Evolutionary conservation across 2,888 invertebrate genomes (phyloP), one percentile per base, ranked within the genome.

Genomic region (Amblyjoppa proteus): DNA sequence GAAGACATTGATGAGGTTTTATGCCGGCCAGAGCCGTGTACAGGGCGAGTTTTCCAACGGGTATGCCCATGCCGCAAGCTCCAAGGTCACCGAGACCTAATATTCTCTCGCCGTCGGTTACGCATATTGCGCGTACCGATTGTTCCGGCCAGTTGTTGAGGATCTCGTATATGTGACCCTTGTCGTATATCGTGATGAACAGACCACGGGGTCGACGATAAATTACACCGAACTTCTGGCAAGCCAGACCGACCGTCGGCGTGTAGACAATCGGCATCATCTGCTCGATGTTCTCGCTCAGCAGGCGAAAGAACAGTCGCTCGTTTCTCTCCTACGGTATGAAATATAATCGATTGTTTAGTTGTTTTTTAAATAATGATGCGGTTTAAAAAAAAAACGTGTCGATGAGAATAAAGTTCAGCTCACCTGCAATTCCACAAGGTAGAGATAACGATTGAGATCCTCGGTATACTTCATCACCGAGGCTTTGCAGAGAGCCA

Each of bases 221-320:
- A 93, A 99, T 98, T 87, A 99, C 96, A 66, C 99, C 99, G 92
- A 99, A 99, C 92, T 98, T 97, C 95, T 99, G 99, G 94, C 99
- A 99, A 0, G 99, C 99, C 92, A 98, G 95, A 0, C 99, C 99
- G 25, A 99, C 99, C 0, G 99, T 99, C 0, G 99, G 99, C 0
- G 99, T 99, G 94, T 99, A 99, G 25, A 99, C 98, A 91, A 99
- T 98, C 0, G 99, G 99, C 97, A 99, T 97, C 95, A 99, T 96
- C 92, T 97, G 96, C 94, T 99, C 98, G 85, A 99, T 97, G 94
- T 99, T 98, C 94, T 99, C 98, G 86, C 97, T 96, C 69, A 99
- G 94, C 70, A 99, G 96, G 87, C 98, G 96, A 95, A 98, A 99
- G 95, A 99, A 99, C 88, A 99, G 95, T 92, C 98, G 97, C 95